Evolutionary conservation across 2,888 invertebrate genomes (phyloP).

Genomic region (Aspidapion aeneum): DNA sequence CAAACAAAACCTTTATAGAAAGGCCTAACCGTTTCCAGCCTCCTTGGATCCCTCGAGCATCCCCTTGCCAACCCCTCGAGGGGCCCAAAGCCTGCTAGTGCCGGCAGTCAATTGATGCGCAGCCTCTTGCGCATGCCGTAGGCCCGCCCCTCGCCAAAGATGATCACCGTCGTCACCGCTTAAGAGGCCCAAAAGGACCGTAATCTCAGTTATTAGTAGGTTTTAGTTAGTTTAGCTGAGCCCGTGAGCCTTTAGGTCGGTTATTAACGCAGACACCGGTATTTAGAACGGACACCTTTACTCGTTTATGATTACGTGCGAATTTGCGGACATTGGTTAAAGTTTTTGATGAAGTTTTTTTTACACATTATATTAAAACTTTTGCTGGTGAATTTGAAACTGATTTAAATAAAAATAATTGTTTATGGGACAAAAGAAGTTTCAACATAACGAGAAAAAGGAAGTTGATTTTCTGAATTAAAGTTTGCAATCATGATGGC

Average conservation of each 20-base stretch:
- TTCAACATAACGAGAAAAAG: no score
- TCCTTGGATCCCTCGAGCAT: constrained; percentile 18
- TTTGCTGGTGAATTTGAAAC: no score
- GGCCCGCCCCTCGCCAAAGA: constrained; percentile 41
- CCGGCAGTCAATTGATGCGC: constrained; percentile 32
- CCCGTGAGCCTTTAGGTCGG: constrained; percentile 11
- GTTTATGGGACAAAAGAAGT: no score
- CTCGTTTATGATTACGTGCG: no score
- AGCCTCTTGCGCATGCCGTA: constrained; percentile 45
- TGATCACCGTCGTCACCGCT: constrained; percentile 46
- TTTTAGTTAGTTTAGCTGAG: constrained; percentile 19
- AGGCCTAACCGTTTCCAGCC: constrained; percentile 7
- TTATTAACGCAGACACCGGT: neutral
- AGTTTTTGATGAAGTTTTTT: no score
- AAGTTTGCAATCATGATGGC: constrained; percentile 40
- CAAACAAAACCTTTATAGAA: no score
- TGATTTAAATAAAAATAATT: no score
- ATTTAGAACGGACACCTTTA: neutral
- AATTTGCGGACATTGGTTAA: no score
- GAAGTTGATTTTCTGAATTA: no score
- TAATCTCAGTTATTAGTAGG: constrained; percentile 49
- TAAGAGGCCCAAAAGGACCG: constrained; percentile 35
- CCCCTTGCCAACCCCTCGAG: constrained; percentile 26
- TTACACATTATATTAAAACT: no score
- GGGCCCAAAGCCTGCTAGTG: no score